Evolutionary conservation across 2,113 vertebrate genomes (phyloP), one percentile per base, ranked within the genome.

Genomic region (Tachysurus vachellii): DNA sequence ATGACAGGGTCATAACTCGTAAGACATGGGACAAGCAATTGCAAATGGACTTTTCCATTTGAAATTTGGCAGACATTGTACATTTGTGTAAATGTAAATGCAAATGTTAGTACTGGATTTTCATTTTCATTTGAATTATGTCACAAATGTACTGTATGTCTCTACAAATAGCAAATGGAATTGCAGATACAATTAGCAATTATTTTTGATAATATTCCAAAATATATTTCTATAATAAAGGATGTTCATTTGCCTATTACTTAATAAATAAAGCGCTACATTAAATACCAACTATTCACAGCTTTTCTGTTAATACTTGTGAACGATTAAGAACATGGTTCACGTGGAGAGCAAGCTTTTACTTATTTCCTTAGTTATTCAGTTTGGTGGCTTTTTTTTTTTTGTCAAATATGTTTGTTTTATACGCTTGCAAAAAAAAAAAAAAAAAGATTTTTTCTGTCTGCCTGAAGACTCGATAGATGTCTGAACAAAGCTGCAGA

Each of bases 361-460:
- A 17, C n/a, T 83, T 71, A 28, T 83, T 23, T 44, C 50, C 79
- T 81, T 91, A 81, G 79, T 85, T 81, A 88, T 89, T 88, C 88
- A 61, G 71, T 81, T 89, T 89, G 77, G 80, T 86, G 86, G 23
- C 70, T 66, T 44, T 54, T 10, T 50, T 21, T 50, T 31, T 75
- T 88, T 71, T 85, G 77, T 89, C 56, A 80, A 26, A 23, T 53
- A 61, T 88, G 76, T 88, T 88, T 87, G 87, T 86, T 88, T 77
- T 86, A 81, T 87, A 62, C 62, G 83, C 82, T 86, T 81, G 75
- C 82, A 86, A 56, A 84, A 71, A 31, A 66, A 89, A 90, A 85
- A 31, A 66, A 89, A 90, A 85, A 50, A 81, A 90, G 86, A 57
- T 91, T 89, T 90, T 56, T 85, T 84, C 71, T 89, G 75, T 86